phyloP scores from a whole-genome alignment of 2,888 invertebrate genomes.

The Brenthis hecate region DNA sequence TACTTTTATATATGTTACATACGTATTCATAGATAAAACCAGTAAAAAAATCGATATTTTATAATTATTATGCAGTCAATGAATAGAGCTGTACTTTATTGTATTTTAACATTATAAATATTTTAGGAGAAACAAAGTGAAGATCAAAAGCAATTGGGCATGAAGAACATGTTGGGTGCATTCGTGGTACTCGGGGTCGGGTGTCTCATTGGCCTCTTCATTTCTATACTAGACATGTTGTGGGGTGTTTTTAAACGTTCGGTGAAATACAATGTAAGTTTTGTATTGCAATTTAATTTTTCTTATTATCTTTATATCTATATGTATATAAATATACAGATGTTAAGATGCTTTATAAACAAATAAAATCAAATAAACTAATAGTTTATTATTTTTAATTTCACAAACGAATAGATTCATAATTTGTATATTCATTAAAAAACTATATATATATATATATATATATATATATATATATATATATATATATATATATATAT shows the following conservation, averaged over 20 bases:
- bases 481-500: too few relatives aligned
- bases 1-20: neutral
- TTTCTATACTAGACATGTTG: slow-evolving; percentile 71
- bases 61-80: too few relatives aligned
- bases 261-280: slow-evolving; percentile 71
- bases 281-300: neutral
- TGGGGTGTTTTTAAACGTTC: slow-evolving; percentile 77
- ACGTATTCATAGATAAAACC: too few relatives aligned
- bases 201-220: slow-evolving; percentile 61
- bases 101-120: neutral
- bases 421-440: too few relatives aligned
- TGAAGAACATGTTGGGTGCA: slow-evolving; percentile 74
- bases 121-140: slow-evolving; percentile 52
- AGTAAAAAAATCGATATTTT: too few relatives aligned
- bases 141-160: slow-evolving; percentile 63
- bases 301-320: neutral
- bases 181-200: slow-evolving; percentile 74
- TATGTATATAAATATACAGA: neutral
- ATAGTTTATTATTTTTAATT: too few relatives aligned
- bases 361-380: neutral
- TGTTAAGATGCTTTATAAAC: neutral
- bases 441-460: too few relatives aligned
- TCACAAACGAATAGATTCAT: too few relatives aligned
- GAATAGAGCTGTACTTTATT: neutral
- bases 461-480: too few relatives aligned